Evolutionary conservation across 2,797 vertebrate species (phyloP).

Genomic region (Coluber constrictor): DNA sequence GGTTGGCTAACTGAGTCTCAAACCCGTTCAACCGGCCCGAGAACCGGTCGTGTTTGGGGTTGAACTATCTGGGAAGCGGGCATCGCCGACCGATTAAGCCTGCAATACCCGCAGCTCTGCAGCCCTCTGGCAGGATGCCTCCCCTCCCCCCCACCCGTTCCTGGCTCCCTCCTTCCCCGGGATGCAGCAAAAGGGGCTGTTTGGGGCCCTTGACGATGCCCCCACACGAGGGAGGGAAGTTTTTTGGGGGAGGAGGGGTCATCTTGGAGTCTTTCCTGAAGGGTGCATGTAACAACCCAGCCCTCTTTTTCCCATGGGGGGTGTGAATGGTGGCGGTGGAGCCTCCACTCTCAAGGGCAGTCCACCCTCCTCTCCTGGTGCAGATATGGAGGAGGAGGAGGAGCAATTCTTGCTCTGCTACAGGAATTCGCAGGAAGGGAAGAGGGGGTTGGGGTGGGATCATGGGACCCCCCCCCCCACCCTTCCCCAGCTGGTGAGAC

Average conservation of each 20-base stretch:
- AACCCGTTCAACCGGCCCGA: neutral
- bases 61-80: neutral
- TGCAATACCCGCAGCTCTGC: neutral
- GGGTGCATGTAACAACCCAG: no score
- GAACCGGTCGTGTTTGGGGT: slow-evolving; percentile 14
- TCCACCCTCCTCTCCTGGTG: neutral
- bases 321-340: neutral
- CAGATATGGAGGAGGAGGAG: neutral
- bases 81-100: neutral
- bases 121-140: neutral
- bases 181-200: neutral
- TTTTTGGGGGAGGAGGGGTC: no score
- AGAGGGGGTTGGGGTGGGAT: no score
- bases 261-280: no score
- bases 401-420: neutral
- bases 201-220: no score
- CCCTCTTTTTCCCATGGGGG: neutral
- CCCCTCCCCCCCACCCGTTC: neutral
- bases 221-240: no score
- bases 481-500: neutral
- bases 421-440: neutral
- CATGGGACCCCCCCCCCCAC: neutral
- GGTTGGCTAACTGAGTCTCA: neutral
- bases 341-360: neutral
- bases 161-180: neutral